Base-by-base conservation (phyloP, 2,797 vertebrate species). In the Enteromius paludinosus region DNA sequence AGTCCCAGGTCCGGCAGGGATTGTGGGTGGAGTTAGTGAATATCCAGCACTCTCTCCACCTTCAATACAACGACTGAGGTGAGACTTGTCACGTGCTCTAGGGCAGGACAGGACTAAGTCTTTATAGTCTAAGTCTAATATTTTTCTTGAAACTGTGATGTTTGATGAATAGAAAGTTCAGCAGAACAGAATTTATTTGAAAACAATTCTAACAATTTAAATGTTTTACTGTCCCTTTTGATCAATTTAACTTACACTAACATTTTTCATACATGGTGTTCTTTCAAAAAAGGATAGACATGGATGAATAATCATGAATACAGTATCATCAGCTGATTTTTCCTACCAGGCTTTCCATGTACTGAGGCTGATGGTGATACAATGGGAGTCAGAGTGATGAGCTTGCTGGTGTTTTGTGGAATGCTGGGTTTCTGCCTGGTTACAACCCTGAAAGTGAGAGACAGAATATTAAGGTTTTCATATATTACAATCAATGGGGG, bases 301-400 rank as follows among this genome's bases (percentile, higher is more conserved):
- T 9, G 33, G 52, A 56, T 10, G 54, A 59, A 23, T 61, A 45
- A 18, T 9, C 18, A 64, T 1, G 10, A 30, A 59, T 15, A 64
- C 11, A 12, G 11, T 17, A 43, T 33, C 11, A 30, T 9, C 17
- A 33, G 14, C 18, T 47, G 41, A 64, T 9, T 28, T 33, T 78
- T 84, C 96, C 95, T 92, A 99, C 98, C 98, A 98, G 90, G 98
- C 96, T 90, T 96, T 95, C 98, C 98, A 98, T 0, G 97, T 96
- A 89, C 94, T 97, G 89, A 98, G 92, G 90, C 92, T 99, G 91
- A 99, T 95, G 66, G 95, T 94, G 90, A 99, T 97, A 91, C 97
- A 98, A 72, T 99, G 98, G 59, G 94, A 94, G 77, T 99, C 97
- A 47, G 92, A 85, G 83, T 89, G 93, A 38, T 93, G 92, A 83